Base-by-base conservation (phyloP, 2,797 vertebrate species). In the Leontocebus nigricollis region DNA sequence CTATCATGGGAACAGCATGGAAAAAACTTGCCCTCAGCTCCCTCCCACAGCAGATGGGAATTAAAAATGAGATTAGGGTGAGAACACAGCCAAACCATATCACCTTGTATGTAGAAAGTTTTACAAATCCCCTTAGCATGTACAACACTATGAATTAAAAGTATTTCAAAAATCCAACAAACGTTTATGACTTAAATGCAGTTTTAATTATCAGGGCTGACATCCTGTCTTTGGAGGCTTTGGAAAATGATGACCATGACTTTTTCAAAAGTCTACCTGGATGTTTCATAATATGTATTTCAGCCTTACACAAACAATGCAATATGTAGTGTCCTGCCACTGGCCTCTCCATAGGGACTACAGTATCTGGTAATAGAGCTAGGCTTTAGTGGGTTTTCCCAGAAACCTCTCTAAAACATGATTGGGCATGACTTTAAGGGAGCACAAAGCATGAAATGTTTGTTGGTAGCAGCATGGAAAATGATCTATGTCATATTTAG, bases 191-290 rank as follows among this genome's bases (percentile, higher is more conserved):
- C 89, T 96, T 88, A 79, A 89, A 77, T 76, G 33, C 59, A 95
- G 50, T 89, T 82, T 84, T 90, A 90, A 89, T 93, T 12, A 55
- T 93, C 13, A 89, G 30, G 20, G 39, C 17, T 89, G 92, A 46
- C 27, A 89, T 73, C 72, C 9, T 39, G 4, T 89, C 52, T 93
- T 76, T 0, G 4, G 30, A 55, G 20, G 7, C 46, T 93, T 88
- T 96, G 33, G 75, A 72, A 88, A 93, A 26, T 75, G 46, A 79
- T 80, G 72, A 67, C 14, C n/a, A 5, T 93, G 72, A 87, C 15
- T 96, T 97, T 94, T 67, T 26, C 39, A 95, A 95, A 52, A 89
- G 80, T 87, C 73, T 77, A n/a, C 26, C 22, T 24, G 70, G 48
- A 41, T 94, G 41, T 89, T 90, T 94, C 89, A 48, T 33, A 48